Percentiles rank a stretch among this genome's conserved stretches.
phyloP scores from a whole-genome alignment of 2,113 vertebrate species.

The Cygnus atratus region DNA sequence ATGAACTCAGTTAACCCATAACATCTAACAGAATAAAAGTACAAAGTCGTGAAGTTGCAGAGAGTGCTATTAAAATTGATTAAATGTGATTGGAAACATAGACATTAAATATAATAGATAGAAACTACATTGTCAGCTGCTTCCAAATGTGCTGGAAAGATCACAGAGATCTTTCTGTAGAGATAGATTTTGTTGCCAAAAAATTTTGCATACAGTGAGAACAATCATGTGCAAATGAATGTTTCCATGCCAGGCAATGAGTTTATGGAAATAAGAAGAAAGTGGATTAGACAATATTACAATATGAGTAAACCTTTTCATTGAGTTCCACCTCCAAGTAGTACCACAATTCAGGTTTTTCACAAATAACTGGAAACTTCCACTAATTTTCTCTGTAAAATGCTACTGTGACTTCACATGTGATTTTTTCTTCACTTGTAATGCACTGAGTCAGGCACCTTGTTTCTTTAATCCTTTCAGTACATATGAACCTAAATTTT shows the following conservation, averaged over 20 bases:
- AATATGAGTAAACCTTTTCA: neutral
- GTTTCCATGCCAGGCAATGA: neutral
- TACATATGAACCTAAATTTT: neutral
- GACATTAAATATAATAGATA: neutral
- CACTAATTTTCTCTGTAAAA: neutral
- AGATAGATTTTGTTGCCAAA: conserved; percentile 36
- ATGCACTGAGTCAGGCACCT: neutral
- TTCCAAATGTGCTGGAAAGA: conserved; percentile 42
- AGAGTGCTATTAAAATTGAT: neutral
- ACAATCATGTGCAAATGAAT: conserved; percentile 16
- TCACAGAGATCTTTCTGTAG: conserved; percentile 49
- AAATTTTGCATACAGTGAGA: conserved; percentile 40
- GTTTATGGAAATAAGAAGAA: conserved; percentile 16
- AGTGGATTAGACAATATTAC: neutral
- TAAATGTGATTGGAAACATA: neutral
- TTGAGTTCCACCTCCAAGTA: neutral
- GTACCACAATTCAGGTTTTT: neutral
- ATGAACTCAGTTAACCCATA: neutral
- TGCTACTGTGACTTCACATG: neutral
- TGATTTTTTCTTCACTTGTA: neutral
- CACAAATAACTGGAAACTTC: neutral
- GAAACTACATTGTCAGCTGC: conserved; percentile 25
- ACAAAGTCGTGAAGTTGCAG: neutral
- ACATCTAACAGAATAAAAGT: neutral
- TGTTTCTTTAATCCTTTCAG: neutral